These are phyloP conservation scores for Boloria selene DNA, from an alignment of 2,888 invertebrate species.

Conservation along the genomic window DNA sequence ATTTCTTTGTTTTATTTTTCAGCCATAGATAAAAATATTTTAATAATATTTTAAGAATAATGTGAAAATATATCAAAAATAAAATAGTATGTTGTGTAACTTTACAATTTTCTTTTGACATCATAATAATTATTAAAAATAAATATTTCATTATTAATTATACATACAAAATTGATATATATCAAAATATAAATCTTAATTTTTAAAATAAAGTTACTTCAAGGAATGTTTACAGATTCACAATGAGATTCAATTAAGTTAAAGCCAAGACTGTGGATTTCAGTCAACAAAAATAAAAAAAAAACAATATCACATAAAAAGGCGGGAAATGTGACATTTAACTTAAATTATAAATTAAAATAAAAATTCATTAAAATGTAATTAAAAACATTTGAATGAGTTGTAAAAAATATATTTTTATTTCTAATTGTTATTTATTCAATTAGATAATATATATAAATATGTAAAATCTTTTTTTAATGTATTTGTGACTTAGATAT, in stretches of 20 bases:
- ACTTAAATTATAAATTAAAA: not conserved
- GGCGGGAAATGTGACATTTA: conserved; percentile 13
- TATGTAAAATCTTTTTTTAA: not conserved
- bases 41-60: too few relatives aligned
- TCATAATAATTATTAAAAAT: too few relatives aligned
- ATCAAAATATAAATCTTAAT: too few relatives aligned
- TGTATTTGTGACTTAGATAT: conserved; percentile 8
- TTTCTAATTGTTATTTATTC: too few relatives aligned
- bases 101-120: too few relatives aligned
- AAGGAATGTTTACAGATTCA: conserved; percentile 17
- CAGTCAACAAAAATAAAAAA: not conserved
- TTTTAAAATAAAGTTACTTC: conserved; percentile 4
- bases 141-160: too few relatives aligned
- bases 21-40: too few relatives aligned
- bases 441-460: not conserved
- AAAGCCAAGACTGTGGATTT: conserved; percentile 11
- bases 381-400: not conserved
- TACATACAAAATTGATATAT: too few relatives aligned
- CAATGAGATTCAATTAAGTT: conserved; percentile 17
- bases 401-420: not conserved
- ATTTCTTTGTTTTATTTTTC: too few relatives aligned
- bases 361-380: not conserved
- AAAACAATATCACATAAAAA: conserved; percentile 2
- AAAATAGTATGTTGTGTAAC: too few relatives aligned
- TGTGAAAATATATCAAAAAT: too few relatives aligned